These are phyloP conservation scores for Cassiopea andromeda DNA, from an alignment of 30 jellyfish, hydroid and myxozoan genomes.

Conservation along the genomic window DNA sequence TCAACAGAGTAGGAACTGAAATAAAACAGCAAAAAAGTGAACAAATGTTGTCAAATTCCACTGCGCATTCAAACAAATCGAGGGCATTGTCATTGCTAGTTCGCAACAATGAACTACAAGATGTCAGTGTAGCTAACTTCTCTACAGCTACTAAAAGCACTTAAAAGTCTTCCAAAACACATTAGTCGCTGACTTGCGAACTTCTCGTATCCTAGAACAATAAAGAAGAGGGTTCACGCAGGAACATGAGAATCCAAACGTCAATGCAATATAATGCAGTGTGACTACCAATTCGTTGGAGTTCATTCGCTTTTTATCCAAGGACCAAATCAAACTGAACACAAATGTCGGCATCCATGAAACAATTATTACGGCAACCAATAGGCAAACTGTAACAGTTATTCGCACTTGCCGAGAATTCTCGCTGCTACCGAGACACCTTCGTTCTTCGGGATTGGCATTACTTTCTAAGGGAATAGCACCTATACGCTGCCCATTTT, in stretches of 20 bases:
- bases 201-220: slow-evolving; percentile 60
- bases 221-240: slow-evolving; percentile 59
- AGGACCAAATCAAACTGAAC: slow-evolving; percentile 47
- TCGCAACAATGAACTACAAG: too few relatives aligned
- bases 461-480: neutral
- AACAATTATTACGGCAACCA: slow-evolving; percentile 20
- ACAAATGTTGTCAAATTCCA: too few relatives aligned
- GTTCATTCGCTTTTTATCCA: slow-evolving; percentile 30
- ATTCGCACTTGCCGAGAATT: slow-evolving; percentile 60
- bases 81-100: too few relatives aligned
- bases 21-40: too few relatives aligned
- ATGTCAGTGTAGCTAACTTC: too few relatives aligned
- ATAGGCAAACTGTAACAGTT: slow-evolving; percentile 46
- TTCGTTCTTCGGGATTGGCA: neutral
- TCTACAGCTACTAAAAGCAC: neutral
- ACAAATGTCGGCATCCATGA: slow-evolving; percentile 67
- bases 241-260: slow-evolving; percentile 55
- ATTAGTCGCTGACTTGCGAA: slow-evolving; percentile 47
- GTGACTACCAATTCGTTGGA: slow-evolving; percentile 20
- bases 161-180: slow-evolving; percentile 48
- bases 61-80: too few relatives aligned
- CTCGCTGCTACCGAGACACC: slow-evolving; percentile 9
- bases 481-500: neutral
- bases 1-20: too few relatives aligned
- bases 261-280: slow-evolving; percentile 27